These are phyloP conservation scores for Atta cephalotes DNA, from an alignment of 1,140 invertebrate genomes.

Conservation along the genomic window DNA sequence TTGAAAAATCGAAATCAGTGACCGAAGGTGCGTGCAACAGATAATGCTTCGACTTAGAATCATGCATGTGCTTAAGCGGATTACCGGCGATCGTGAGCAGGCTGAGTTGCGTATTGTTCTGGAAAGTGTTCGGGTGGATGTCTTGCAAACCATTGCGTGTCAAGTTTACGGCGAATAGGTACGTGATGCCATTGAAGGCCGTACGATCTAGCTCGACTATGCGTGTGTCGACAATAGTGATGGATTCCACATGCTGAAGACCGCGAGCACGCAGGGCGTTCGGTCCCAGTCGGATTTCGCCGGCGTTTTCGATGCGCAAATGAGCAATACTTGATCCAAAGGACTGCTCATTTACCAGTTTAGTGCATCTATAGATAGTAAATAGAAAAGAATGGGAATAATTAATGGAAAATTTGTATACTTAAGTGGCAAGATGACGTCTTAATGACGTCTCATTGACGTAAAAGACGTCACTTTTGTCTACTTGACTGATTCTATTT, in stretches of 20 bases:
- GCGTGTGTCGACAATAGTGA: constrained; percentile 82
- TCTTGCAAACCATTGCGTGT: constrained; percentile 88
- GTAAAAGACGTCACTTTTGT: too few relatives aligned
- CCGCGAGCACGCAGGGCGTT: constrained; percentile 78
- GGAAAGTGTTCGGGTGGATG: constrained; percentile 89
- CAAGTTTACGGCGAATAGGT: constrained; percentile 89
- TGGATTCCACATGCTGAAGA: constrained; percentile 82
- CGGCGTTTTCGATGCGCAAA: constrained; percentile 80
- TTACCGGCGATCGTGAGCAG: constrained; percentile 90
- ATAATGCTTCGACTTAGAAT: constrained; percentile 83
- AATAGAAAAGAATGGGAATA: neutral
- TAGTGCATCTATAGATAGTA: constrained; percentile 78
- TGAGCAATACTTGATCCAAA: constrained; percentile 80
- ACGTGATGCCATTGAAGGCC: constrained; percentile 89
- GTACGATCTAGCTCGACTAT: constrained; percentile 83
- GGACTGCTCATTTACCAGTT: constrained; percentile 79
- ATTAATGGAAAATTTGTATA: neutral
- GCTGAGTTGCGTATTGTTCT: constrained; percentile 88
- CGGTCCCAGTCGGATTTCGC: constrained; percentile 79
- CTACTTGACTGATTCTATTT: too few relatives aligned
- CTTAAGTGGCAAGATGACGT: too few relatives aligned
- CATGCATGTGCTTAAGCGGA: constrained; percentile 87
- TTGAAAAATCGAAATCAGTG: constrained; percentile 89
- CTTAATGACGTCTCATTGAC: too few relatives aligned
- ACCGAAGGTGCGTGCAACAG: constrained; percentile 88